Base-by-base conservation (phyloP, 2,888 invertebrate genomes). In the Charanyca ferruginea region DNA sequence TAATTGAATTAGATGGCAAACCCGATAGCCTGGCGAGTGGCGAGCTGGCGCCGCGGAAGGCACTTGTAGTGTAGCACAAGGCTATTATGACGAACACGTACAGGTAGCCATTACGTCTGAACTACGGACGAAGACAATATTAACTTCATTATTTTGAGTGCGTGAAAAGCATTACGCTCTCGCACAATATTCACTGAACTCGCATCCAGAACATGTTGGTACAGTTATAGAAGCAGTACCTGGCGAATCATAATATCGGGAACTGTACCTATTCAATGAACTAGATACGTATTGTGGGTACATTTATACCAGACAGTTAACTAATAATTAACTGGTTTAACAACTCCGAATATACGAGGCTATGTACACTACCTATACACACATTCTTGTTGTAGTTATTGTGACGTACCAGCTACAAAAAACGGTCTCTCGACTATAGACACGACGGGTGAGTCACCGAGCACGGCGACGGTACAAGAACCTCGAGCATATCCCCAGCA, bases 1-100 rank as follows among this genome's bases (percentile, higher is more conserved):
- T 16, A 78, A 78, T 73, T 68, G 48, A 76, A 68, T 78, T 61
- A 73, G 62, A 60, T 47, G 51, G 53, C 32, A 57, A 55, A 41
- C 49, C 23, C 57, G 49, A 63, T 52, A 53, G 38, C 18, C 41
- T 8, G 45, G 51, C 52, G n/a, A n/a, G 28, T 8, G 45, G 51
- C 52, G n/a, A n/a, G 28, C 25, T 13, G 45, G 41, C 51, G 63
- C 23, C 61, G 11, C 42, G 41, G 41, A 58, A 23, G 55, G 16
- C 59, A 48, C 20, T 32, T 20, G 13, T 13, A 3, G 28, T 3
- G 11, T 2, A 20, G 16, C 9, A n/a, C 32, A 7, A 69, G 38
- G 71, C 44, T 35, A 16, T 22, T 28, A 47, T 32, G 51, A 72
- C 20, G 45, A 63, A 8, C 42, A 38, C 41, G 13, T 16, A 22